Conservation (phyloP, 2,113 vertebrate genomes). For the Haplochromis vanheusdeni region DNA sequence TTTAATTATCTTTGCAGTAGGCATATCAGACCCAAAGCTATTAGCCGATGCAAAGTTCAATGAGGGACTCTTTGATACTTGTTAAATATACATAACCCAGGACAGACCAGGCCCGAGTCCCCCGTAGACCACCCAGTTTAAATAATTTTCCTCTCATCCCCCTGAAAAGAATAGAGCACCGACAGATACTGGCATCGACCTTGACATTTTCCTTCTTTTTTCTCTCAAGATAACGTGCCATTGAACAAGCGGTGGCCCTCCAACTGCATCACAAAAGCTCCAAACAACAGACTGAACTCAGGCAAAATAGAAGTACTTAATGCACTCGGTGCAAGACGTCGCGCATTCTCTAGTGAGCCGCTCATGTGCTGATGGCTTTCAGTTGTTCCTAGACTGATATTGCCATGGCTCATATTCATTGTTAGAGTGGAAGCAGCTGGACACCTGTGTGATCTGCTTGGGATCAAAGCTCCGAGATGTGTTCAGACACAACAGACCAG, state of each 20-base stretch:
- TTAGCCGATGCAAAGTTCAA: constrained; percentile 57
- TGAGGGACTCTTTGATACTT: constrained; percentile 50
- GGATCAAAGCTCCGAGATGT: constrained; percentile 34
- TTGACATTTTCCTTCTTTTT: constrained; percentile 14
- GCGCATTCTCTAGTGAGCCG: not conserved
- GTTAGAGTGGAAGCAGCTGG: constrained; percentile 37
- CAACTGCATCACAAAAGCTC: not conserved
- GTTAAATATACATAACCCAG: constrained; percentile 52
- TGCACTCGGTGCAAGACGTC: not conserved
- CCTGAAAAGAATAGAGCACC: not conserved
- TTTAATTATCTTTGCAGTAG: constrained; percentile 61
- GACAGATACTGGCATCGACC: not conserved
- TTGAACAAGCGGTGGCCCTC: not conserved
- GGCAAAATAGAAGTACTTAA: not conserved
- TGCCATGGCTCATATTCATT: not conserved
- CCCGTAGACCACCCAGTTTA: constrained; percentile 50
- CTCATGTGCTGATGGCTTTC: not conserved
- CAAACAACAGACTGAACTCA: not conserved
- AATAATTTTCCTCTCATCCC: constrained; percentile 23
- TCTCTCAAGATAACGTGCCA: constrained; percentile 20
- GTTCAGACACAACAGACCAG: constrained; percentile 9
- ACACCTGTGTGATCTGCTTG: constrained; percentile 28
- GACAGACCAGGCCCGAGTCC: not conserved
- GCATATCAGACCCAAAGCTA: constrained; percentile 41
- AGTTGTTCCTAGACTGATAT: not conserved